phyloP scores from a whole-genome alignment of 2,888 invertebrate genomes.

The Ophraella communa region DNA sequence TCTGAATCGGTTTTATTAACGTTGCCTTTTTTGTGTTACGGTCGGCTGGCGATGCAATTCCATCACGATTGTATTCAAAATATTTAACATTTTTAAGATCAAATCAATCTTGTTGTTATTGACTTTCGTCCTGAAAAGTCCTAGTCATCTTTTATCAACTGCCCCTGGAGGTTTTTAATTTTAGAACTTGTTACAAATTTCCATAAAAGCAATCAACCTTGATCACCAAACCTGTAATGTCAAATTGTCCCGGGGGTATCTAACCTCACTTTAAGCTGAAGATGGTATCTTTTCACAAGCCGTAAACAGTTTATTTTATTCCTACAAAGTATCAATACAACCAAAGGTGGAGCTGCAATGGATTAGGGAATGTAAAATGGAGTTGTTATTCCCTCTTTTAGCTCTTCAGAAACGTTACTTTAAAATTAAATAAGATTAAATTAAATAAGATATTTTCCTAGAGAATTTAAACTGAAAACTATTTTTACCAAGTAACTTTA shows the following conservation, averaged over 20 bases:
- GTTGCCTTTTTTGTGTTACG: too few species aligned
- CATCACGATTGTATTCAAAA: background rate
- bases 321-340: slow-evolving; percentile 28
- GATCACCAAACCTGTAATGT: slow-evolving; percentile 14
- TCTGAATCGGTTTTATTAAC: too few species aligned
- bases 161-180: background rate
- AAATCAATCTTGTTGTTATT: background rate
- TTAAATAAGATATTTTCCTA: too few species aligned
- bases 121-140: background rate
- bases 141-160: background rate
- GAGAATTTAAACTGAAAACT: too few species aligned
- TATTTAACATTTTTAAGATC: background rate
- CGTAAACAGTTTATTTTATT: slow-evolving; percentile 30
- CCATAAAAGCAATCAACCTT: slow-evolving; percentile 17
- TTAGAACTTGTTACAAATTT: slow-evolving; percentile 16
- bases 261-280: slow-evolving; percentile 22
- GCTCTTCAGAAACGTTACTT: too few species aligned
- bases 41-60: background rate
- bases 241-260: slow-evolving; percentile 24
- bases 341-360: background rate
- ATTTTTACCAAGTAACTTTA: too few species aligned
- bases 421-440: background rate
- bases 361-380: background rate
- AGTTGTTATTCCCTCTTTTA: too few species aligned
- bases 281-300: slow-evolving; percentile 22